Conservation (phyloP, 2,113 vertebrate genomes). For the Zingel zingel region DNA sequence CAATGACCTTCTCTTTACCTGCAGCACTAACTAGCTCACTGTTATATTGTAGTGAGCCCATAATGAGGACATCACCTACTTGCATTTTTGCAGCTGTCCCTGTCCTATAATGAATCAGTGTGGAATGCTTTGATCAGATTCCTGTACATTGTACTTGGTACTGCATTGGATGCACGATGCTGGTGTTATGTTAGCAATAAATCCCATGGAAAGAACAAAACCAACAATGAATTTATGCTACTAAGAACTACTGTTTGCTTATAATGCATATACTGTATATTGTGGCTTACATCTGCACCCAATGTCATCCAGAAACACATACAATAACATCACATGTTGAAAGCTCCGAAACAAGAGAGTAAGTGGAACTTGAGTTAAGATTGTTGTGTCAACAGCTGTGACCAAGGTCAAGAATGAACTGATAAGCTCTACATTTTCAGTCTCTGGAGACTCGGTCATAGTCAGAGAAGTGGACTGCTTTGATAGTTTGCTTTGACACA, state of each 20-base stretch:
- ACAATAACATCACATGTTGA: not conserved
- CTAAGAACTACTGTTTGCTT: not conserved
- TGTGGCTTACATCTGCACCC: not conserved
- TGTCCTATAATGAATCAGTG: not conserved
- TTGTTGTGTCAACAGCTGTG: not conserved
- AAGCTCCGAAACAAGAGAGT: not conserved
- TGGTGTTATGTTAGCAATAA: not conserved
- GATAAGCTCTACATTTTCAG: not conserved
- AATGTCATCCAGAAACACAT: not conserved
- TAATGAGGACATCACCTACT: slow-evolving; percentile 47
- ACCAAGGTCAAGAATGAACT: not conserved
- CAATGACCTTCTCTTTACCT: slow-evolving; percentile 72
- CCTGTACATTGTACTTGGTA: not conserved
- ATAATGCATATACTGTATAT: not conserved
- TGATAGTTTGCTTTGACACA: not conserved
- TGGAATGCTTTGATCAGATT: not conserved
- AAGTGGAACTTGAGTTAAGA: not conserved
- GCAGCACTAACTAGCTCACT: slow-evolving; percentile 16
- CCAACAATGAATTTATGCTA: not conserved
- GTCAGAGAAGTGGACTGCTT: not conserved
- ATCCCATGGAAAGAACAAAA: not conserved
- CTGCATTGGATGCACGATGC: not conserved
- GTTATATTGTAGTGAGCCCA: not conserved
- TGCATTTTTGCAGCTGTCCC: not conserved
- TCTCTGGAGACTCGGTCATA: not conserved